phyloP scores from a whole-genome alignment of 2,888 invertebrate genomes.

The Rhodophaea formosa region DNA sequence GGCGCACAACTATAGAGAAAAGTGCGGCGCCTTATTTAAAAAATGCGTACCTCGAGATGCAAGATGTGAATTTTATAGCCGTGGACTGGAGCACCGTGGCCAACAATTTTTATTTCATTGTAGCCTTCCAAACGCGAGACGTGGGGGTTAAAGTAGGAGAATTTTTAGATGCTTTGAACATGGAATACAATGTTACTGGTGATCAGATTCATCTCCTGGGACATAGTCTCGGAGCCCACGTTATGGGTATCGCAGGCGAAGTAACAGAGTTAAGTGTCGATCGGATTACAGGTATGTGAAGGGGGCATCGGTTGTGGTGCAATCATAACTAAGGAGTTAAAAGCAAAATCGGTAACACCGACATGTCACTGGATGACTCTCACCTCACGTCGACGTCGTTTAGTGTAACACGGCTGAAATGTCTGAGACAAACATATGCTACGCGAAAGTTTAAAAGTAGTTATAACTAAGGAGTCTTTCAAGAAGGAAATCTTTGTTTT shows the following conservation, averaged over 20 bases:
- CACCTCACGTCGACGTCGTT: too few relatives aligned
- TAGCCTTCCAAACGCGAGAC: slow-evolving; percentile 45
- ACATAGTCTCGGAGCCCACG: slow-evolving; percentile 60
- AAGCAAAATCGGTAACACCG: too few relatives aligned
- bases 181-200: slow-evolving; percentile 40
- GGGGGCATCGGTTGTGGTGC: too few relatives aligned
- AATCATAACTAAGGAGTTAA: too few relatives aligned
- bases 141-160: slow-evolving; percentile 42
- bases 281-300: slow-evolving; percentile 47
- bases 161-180: slow-evolving; percentile 41
- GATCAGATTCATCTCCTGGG: slow-evolving; percentile 53
- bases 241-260: slow-evolving; percentile 54
- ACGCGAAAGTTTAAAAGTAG: too few relatives aligned
- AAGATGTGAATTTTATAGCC: slow-evolving; percentile 64
- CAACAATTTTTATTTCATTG: slow-evolving; percentile 47
- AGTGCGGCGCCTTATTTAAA: slow-evolving; percentile 56
- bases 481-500: too few relatives aligned
- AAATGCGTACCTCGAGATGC: slow-evolving; percentile 56
- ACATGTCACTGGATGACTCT: too few relatives aligned
- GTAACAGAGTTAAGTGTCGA: slow-evolving; percentile 34
- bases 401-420: too few relatives aligned
- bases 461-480: too few relatives aligned
- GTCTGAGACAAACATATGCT: too few relatives aligned
- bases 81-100: slow-evolving; percentile 62
- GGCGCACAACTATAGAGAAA: slow-evolving; percentile 64